phyloP scores from a whole-genome alignment of 2,113 vertebrate genomes.

The Phaetusa simplex region DNA sequence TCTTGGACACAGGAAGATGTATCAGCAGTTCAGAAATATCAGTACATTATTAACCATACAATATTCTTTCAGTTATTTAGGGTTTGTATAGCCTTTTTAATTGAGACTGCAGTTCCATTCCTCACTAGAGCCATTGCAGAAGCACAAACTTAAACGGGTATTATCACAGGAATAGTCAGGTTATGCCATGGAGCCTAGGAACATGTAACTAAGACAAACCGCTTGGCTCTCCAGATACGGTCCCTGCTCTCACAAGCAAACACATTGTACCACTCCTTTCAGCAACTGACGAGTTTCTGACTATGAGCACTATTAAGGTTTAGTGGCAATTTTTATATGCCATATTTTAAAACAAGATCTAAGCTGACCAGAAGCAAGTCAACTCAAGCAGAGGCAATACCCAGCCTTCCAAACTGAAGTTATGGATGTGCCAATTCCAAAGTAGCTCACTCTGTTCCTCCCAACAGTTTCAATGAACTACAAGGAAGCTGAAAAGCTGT shows the following conservation, averaged over 20 bases:
- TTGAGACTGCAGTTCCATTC: not conserved
- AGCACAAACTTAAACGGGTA: not conserved
- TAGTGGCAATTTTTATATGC: not conserved
- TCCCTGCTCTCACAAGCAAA: not conserved
- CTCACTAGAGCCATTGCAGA: not conserved
- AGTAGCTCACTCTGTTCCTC: not conserved
- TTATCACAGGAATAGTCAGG: not conserved
- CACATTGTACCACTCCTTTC: not conserved
- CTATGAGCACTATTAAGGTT: not conserved
- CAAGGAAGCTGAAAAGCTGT: not conserved
- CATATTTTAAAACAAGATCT: not conserved
- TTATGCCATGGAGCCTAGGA: not conserved
- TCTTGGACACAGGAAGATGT: not conserved
- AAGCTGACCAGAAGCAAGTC: not conserved
- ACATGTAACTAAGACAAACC: not conserved
- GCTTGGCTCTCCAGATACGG: not conserved
- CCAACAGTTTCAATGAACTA: not conserved
- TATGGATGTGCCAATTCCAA: not conserved
- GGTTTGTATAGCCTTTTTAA: not conserved
- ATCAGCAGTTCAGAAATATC: not conserved
- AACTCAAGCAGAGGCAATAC: not conserved
- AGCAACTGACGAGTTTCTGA: not conserved
- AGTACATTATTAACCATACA: not conserved
- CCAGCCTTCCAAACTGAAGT: not conserved
- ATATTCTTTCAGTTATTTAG: not conserved